phyloP scores from a whole-genome alignment of 2,113 vertebrate genomes.

The Oreotrochilus melanogaster region DNA sequence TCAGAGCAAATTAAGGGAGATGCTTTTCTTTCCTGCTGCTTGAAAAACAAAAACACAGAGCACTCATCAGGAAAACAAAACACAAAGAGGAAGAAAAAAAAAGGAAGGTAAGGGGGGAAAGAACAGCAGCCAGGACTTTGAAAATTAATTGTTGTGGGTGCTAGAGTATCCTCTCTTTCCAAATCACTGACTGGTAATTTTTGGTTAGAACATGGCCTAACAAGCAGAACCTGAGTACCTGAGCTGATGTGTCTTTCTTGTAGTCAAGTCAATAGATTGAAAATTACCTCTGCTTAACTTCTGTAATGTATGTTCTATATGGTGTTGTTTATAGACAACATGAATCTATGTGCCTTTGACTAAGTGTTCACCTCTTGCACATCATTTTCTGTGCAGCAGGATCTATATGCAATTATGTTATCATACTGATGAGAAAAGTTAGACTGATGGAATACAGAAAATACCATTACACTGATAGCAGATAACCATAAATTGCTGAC shows the following conservation, averaged over 20 bases:
- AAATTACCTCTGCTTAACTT: neutral
- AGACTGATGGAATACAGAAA: conserved; percentile 18
- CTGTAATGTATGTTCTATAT: neutral
- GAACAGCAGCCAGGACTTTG: neutral
- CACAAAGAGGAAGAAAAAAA: too few relatives aligned
- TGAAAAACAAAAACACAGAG: neutral
- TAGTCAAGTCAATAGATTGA: conserved; percentile 19
- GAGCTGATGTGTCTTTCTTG: neutral
- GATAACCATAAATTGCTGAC: neutral
- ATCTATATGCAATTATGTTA: neutral
- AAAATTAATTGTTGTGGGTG: neutral
- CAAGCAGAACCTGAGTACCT: neutral
- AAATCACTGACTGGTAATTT: neutral
- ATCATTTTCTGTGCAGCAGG: neutral
- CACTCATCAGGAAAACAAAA: neutral
- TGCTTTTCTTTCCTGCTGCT: conserved; percentile 10
- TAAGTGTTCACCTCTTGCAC: neutral
- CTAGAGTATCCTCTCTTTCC: neutral
- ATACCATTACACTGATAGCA: neutral
- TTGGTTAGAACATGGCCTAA: neutral
- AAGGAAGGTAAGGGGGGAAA: neutral
- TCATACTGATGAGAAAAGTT: conserved; percentile 8
- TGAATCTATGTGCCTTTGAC: neutral
- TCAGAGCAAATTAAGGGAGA: conserved; percentile 41
- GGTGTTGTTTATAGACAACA: neutral